Percentiles rank a stretch among this genome's conserved stretches.
Evolutionary conservation across 2,888 invertebrate species (phyloP).

Genomic region (Callyntrura guangdongensis): DNA sequence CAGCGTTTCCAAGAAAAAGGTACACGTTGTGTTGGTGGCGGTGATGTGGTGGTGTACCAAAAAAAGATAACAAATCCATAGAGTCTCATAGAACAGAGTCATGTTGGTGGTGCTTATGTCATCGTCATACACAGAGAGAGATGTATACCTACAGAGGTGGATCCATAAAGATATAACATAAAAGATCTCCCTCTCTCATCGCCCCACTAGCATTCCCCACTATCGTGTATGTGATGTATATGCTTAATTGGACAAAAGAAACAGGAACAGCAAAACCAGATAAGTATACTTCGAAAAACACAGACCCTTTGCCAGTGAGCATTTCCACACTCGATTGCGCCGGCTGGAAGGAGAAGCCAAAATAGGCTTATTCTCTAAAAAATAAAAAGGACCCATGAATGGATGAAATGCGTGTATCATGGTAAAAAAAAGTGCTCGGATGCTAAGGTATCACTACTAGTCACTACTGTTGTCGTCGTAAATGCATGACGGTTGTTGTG

Average conservation of each 20-base stretch:
- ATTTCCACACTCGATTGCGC: conserved; percentile 67
- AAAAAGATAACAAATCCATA: conserved; percentile 57
- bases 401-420: conserved; percentile 20
- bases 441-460: not conserved
- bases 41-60: conserved; percentile 31
- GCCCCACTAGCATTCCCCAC: not conserved
- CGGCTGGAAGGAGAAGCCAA: conserved; percentile 56
- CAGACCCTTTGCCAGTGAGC: conserved; percentile 41
- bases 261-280: conserved; percentile 48
- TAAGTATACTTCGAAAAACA: conserved; percentile 26
- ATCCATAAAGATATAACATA: not conserved
- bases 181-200: not conserved
- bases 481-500: not conserved
- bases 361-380: conserved; percentile 58
- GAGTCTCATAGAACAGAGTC: conserved; percentile 25
- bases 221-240: conserved; percentile 21
- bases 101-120: conserved; percentile 30
- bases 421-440: not conserved
- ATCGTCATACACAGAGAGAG: not conserved
- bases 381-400: conserved; percentile 5
- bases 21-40: not conserved
- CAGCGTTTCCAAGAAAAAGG: conserved; percentile 30
- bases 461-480: not conserved
- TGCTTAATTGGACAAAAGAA: conserved; percentile 59
- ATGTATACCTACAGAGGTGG: not conserved